Evolutionary conservation across 1,140 invertebrate genomes (phyloP).

Genomic region (Homarus americanus): DNA sequence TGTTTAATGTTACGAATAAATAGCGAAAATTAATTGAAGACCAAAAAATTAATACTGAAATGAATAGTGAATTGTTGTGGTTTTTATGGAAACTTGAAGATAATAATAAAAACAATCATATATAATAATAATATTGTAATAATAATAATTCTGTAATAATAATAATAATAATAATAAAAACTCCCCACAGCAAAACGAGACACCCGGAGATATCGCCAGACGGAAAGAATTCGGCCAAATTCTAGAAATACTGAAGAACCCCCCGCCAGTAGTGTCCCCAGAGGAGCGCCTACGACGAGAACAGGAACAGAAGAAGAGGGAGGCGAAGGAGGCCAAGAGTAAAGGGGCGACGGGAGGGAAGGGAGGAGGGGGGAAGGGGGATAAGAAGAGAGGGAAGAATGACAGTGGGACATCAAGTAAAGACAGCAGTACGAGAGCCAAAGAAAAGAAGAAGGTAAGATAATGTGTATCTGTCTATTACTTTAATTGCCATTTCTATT

Average conservation of each 20-base stretch:
- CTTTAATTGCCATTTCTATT: too few relatives aligned
- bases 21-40: too few relatives aligned
- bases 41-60: too few relatives aligned
- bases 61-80: not conserved
- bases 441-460: constrained; percentile 76
- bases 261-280: constrained; percentile 79
- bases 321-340: constrained; percentile 39
- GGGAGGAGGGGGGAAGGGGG: constrained; percentile 46
- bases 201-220: constrained; percentile 91
- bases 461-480: not conserved
- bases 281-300: constrained; percentile 76
- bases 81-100: too few relatives aligned
- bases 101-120: too few relatives aligned
- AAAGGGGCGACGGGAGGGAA: constrained; percentile 31
- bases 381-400: constrained; percentile 74
- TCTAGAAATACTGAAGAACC: constrained; percentile 85
- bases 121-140: too few relatives aligned
- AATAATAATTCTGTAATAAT: too few relatives aligned
- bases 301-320: constrained; percentile 75
- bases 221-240: constrained; percentile 92
- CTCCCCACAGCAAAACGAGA: constrained; percentile 87
- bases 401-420: constrained; percentile 76
- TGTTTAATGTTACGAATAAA: too few relatives aligned
- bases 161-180: too few relatives aligned
- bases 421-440: constrained; percentile 74